Evolutionary conservation across 2,888 invertebrate genomes (phyloP).

Genomic region (Chrysotoxum bicinctum): DNA sequence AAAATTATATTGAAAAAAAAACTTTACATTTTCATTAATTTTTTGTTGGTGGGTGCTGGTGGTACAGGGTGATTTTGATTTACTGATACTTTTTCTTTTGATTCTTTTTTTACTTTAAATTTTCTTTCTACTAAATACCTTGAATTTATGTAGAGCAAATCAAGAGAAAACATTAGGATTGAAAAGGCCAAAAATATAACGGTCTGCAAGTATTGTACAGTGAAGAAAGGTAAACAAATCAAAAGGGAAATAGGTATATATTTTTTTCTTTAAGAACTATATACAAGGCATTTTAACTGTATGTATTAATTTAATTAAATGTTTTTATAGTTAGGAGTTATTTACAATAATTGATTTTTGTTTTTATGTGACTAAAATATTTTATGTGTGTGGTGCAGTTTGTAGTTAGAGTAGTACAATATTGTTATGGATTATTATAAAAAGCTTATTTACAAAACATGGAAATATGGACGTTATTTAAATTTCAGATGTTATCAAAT

Average conservation of each 20-base stretch:
- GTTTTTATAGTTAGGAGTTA: conserved; percentile 18
- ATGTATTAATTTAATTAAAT: background rate
- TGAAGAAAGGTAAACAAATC: conserved; percentile 68
- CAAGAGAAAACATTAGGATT: conserved; percentile 82
- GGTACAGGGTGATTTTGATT: conserved; percentile 27
- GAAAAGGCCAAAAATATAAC: conserved; percentile 82
- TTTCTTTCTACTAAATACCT: conserved; percentile 78
- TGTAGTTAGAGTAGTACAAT: background rate
- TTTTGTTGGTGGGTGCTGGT: conserved; percentile 37
- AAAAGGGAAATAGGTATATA: conserved; percentile 52
- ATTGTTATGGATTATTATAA: background rate
- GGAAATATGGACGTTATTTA: background rate
- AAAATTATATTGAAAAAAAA: conserved; percentile 26
- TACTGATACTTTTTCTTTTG: conserved; percentile 19
- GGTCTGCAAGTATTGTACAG: conserved; percentile 80
- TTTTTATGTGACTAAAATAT: conserved; percentile 8
- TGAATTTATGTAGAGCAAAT: conserved; percentile 83
- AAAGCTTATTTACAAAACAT: conserved; percentile 24
- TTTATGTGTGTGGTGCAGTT: conserved; percentile 40
- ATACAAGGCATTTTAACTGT: background rate
- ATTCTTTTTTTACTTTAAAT: conserved; percentile 40
- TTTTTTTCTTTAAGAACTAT: conserved; percentile 1
- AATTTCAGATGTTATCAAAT: background rate
- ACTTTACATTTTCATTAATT: conserved; percentile 33
- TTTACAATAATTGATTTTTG: conserved; percentile 29